Evolutionary conservation across 2,113 vertebrate genomes (phyloP), one percentile per base, ranked within the genome.

Genomic region (Ophthalmolycus amberensis): DNA sequence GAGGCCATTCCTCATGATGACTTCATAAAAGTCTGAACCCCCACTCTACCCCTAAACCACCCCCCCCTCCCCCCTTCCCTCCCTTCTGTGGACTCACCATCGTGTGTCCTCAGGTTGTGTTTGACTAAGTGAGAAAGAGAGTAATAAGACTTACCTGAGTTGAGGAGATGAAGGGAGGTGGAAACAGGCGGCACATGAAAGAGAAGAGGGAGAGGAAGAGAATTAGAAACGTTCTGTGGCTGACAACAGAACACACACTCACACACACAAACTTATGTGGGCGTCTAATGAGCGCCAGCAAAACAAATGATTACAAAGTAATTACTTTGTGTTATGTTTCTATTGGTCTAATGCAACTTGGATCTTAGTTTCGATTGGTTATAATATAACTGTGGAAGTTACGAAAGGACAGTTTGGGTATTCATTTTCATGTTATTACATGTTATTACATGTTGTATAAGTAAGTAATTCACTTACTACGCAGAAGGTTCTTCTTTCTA

Each of bases 21-120:
- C 93, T 91, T 93, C 90, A 91, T 92, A 91, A 93, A 92, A 91
- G 88, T 88, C 85, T 62, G 62, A 60, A 65, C 48, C 84, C 52
- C 34, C 58, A 37, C 38, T 69, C 56, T 65, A 79, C 71, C 77
- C 77, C 65, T 29, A 70, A 59, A 70, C 79, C 22, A 38, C 50
- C 48, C 52, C 27, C n/a, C 25, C 29, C 9, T 25, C 38, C 34
- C 5, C 15, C 18, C 10, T 32, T 80, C 46, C 40, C 67, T 72
- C 10, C 25, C 71, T 73, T 20, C 64, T 5, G 12, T 84, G 50
- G 77, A 66, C 67, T 84, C 80, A 75, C 71, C 37, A 10, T 74
- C 15, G 54, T 15, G 6, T 78, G 73, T 44, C 56, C 63, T 64
- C n/a, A 72, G 46, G 15, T 48, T 37, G 56, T 68, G 58, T 80